These are phyloP conservation scores for Microcaecilia unicolor DNA, from an alignment of 2,797 vertebrate species.

Conservation along the genomic window DNA sequence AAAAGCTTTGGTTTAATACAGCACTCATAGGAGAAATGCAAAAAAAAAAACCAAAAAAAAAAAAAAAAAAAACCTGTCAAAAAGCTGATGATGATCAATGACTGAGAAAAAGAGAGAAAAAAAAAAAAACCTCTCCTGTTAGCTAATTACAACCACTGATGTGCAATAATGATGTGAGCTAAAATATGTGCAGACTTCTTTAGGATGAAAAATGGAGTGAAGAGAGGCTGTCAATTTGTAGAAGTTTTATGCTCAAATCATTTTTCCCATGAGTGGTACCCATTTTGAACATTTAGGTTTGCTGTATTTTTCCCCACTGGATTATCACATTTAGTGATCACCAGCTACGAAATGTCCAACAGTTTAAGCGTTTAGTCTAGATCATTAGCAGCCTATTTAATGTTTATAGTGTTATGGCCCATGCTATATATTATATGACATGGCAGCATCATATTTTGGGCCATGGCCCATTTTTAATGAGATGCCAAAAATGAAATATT, in stretches of 20 bases:
- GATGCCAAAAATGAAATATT: constrained; percentile 49
- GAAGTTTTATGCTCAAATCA: constrained; percentile 55
- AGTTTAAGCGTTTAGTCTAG: constrained; percentile 46
- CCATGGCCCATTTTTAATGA: constrained; percentile 47
- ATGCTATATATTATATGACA: constrained; percentile 28
- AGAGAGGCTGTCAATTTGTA: constrained; percentile 59
- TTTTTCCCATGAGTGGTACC: constrained; percentile 48
- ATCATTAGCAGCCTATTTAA: constrained; percentile 39
- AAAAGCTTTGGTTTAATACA: constrained; percentile 15
- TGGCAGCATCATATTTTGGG: constrained; percentile 32
- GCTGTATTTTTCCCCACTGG: constrained; percentile 42
- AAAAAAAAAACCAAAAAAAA: constrained; percentile 15
- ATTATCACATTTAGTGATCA: constrained; percentile 37
- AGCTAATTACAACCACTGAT: constrained; percentile 74
- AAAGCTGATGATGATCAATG: constrained; percentile 71
- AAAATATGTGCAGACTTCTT: constrained; percentile 68
- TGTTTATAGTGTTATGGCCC: constrained; percentile 20
- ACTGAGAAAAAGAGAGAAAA: constrained; percentile 65
- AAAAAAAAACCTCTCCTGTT: no score
- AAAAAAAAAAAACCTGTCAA: constrained; percentile 52
- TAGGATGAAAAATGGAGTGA: constrained; percentile 72
- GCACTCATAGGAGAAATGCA: constrained; percentile 15
- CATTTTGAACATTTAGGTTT: constrained; percentile 52
- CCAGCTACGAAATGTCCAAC: constrained; percentile 30
- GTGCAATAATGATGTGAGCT: constrained; percentile 68